Conservation (phyloP, 2,113 vertebrate species). For the Patagioenas fasciata region DNA sequence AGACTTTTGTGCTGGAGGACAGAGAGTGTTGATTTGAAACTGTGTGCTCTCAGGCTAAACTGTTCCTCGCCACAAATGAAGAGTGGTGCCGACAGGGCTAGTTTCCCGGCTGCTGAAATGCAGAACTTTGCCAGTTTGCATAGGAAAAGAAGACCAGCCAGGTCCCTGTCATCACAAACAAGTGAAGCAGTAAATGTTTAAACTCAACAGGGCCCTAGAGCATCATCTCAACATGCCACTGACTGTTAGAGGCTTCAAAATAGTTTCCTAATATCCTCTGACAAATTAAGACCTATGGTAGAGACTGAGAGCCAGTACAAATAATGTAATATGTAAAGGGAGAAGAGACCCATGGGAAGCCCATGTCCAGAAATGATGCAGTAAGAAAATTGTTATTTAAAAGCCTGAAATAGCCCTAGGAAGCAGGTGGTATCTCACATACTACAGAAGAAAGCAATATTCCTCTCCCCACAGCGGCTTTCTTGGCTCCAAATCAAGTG, state of each 20-base stretch:
- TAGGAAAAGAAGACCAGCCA: slow-evolving; percentile 2
- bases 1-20: slow-evolving; percentile 42
- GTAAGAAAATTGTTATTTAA: not conserved
- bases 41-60: not conserved
- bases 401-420: not conserved
- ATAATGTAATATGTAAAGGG: not conserved
- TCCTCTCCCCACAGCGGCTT: not conserved
- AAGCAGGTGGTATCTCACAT: not conserved
- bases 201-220: slow-evolving; percentile 29
- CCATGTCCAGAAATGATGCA: not conserved
- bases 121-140: slow-evolving; percentile 12
- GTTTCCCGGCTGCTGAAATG: not conserved
- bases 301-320: not conserved
- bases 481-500: not conserved
- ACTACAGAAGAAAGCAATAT: not conserved
- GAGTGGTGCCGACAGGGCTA: not conserved
- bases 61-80: not conserved
- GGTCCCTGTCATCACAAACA: slow-evolving; percentile 46
- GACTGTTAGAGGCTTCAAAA: slow-evolving; percentile 30
- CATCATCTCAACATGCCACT: slow-evolving; percentile 16
- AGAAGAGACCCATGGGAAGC: not conserved
- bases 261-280: slow-evolving; percentile 29
- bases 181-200: slow-evolving; percentile 46
- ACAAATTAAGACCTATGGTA: slow-evolving; percentile 36
- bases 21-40: not conserved